These are phyloP conservation scores for Micromys minutus DNA, from an alignment of 2,113 vertebrate genomes.

Conservation along the genomic window DNA sequence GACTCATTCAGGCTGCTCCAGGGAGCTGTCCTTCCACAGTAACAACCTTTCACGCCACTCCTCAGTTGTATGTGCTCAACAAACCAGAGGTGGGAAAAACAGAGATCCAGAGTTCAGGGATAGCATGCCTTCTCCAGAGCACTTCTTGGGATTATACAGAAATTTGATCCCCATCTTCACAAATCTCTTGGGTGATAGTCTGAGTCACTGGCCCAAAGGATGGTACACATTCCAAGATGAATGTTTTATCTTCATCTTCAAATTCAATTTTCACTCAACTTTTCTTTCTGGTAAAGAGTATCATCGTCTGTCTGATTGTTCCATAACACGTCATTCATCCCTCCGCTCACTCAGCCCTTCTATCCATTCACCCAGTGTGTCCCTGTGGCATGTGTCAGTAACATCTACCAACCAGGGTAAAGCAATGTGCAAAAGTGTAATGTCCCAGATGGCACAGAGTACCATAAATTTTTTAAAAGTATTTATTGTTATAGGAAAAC, in stretches of 20 bases:
- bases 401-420: not conserved
- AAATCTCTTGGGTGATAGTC: not conserved
- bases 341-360: too few relatives aligned
- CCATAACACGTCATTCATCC: not conserved
- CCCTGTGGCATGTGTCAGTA: not conserved
- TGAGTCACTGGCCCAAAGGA: not conserved
- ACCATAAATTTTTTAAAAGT: not conserved
- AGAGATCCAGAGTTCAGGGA: not conserved
- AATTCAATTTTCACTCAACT: not conserved
- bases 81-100: not conserved
- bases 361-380: not conserved
- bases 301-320: not conserved
- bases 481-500: not conserved
- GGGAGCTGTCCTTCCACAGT: not conserved
- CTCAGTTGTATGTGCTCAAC: not conserved
- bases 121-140: not conserved
- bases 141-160: not conserved
- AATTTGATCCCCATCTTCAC: not conserved
- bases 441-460: not conserved
- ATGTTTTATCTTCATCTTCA: not conserved
- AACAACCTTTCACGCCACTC: not conserved
- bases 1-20: not conserved
- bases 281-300: slow-evolving; percentile 9
- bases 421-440: not conserved
- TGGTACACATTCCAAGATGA: not conserved